These are phyloP conservation scores for Cynodonichthys magdalenae DNA, from an alignment of 2,797 vertebrate genomes.

Conservation along the genomic window DNA sequence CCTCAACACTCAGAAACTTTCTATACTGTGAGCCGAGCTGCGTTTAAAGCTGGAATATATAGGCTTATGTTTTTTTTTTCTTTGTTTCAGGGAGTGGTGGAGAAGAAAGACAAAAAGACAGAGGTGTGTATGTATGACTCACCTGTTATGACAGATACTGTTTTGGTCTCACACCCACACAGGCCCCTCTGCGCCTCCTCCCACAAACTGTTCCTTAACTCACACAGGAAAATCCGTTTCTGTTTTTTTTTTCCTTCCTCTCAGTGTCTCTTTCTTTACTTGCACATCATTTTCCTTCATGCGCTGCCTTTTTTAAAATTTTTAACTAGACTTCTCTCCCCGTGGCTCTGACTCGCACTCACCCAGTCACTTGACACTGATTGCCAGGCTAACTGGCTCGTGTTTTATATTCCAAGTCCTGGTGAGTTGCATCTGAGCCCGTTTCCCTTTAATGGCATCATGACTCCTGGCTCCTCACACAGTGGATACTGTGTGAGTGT, in stretches of 20 bases:
- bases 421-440: slow-evolving; percentile 22
- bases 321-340: slow-evolving; percentile 24
- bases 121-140: slow-evolving; percentile 60
- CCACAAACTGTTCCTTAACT: slow-evolving; percentile 47
- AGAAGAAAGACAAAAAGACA: slow-evolving; percentile 44
- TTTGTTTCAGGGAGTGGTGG: slow-evolving; percentile 47
- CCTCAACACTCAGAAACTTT: background rate
- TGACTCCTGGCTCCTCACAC: slow-evolving; percentile 14
- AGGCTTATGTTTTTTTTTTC: slow-evolving; percentile 26
- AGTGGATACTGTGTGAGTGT: background rate
- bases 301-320: slow-evolving; percentile 13
- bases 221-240: slow-evolving; percentile 38
- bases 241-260: slow-evolving; percentile 13
- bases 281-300: slow-evolving; percentile 17
- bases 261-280: slow-evolving; percentile 18
- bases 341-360: slow-evolving; percentile 20
- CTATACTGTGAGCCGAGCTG: slow-evolving; percentile 15
- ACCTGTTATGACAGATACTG: slow-evolving; percentile 60
- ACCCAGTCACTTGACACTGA: slow-evolving; percentile 56
- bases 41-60: slow-evolving; percentile 39
- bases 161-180: slow-evolving; percentile 60
- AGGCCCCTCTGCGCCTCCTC: slow-evolving; percentile 45
- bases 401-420: slow-evolving; percentile 39
- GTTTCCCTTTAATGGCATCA: slow-evolving; percentile 15
- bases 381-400: slow-evolving; percentile 55